Evolutionary conservation across 2,113 vertebrate species (phyloP).

Genomic region (Leucoraja erinaceus): DNA sequence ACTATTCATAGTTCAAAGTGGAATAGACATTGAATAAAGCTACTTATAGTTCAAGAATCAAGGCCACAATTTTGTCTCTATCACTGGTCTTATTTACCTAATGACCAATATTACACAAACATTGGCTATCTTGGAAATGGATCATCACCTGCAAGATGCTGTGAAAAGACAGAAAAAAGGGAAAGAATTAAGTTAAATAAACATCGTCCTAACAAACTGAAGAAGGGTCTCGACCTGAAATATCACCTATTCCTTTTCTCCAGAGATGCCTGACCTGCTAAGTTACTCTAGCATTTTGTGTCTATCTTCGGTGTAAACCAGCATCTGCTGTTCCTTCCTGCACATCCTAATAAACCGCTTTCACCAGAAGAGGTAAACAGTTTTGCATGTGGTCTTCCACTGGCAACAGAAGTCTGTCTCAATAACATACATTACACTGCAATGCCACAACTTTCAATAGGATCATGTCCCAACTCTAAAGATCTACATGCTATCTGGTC

Average conservation of each 20-base stretch:
- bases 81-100: background rate
- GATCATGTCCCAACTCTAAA: background rate
- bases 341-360: too few species aligned
- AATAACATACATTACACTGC: background rate
- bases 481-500: background rate
- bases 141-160: background rate
- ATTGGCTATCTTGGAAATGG: background rate
- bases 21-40: background rate
- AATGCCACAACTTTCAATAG: background rate
- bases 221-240: too few species aligned
- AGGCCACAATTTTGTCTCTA: background rate
- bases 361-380: background rate
- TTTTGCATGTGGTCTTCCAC: background rate
- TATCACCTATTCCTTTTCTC: too few species aligned
- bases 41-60: background rate
- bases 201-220: background rate
- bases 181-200: background rate
- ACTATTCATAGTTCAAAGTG: background rate
- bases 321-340: too few species aligned
- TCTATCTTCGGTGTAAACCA: too few species aligned
- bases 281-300: too few species aligned
- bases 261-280: too few species aligned
- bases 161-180: background rate
- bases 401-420: background rate
- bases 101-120: background rate